Evolutionary conservation across 2,113 vertebrate species (phyloP).

Genomic region (Tragelaphus strepsiceros): DNA sequence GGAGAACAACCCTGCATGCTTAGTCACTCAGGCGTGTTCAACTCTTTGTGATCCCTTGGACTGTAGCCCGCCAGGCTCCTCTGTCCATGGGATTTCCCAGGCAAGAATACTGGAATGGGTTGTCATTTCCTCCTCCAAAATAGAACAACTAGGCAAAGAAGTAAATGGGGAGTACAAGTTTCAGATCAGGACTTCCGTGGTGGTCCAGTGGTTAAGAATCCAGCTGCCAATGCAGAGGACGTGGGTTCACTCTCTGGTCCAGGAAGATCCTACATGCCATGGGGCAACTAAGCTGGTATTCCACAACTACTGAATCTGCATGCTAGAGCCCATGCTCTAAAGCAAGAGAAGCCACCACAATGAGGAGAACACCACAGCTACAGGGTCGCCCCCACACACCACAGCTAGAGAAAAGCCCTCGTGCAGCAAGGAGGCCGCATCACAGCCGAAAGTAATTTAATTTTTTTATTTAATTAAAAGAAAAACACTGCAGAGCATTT

Average conservation of each 20-base stretch:
- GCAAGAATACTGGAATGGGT: not conserved
- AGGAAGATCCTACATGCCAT: not conserved
- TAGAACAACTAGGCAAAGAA: not conserved
- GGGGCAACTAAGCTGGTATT: not conserved
- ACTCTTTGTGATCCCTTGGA: not conserved
- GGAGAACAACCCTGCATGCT: not conserved
- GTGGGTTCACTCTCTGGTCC: not conserved
- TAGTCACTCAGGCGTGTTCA: not conserved
- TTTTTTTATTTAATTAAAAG: not conserved
- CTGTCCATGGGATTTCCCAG: not conserved
- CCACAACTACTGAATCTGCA: not conserved
- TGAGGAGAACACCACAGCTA: not conserved
- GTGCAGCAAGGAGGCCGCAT: not conserved
- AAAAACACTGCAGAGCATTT: not conserved
- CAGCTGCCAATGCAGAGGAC: not conserved
- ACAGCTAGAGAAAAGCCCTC: not conserved
- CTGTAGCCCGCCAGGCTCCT: not conserved
- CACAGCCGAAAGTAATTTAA: rapidly evolving
- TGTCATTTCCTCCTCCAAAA: not conserved
- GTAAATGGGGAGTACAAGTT: not conserved
- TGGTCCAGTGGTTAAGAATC: not conserved
- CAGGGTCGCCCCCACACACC: not conserved
- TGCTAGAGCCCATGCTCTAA: not conserved
- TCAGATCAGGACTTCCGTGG: not conserved
- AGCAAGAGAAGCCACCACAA: not conserved